These are phyloP conservation scores for Alectura lathami DNA, from an alignment of 2,113 vertebrate species.

Conservation along the genomic window DNA sequence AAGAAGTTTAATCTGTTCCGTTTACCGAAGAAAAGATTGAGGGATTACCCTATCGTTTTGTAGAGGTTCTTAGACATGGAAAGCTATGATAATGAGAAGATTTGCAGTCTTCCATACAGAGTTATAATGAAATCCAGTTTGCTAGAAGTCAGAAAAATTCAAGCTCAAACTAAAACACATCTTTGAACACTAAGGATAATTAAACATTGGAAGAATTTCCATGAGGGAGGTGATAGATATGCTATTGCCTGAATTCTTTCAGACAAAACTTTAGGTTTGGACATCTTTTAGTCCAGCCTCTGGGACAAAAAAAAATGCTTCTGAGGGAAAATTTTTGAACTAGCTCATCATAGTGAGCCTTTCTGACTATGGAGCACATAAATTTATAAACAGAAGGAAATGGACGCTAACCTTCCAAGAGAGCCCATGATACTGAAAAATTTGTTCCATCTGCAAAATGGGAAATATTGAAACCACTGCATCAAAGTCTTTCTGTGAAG, in stretches of 20 bases:
- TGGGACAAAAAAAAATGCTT: neutral
- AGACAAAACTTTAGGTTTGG: neutral
- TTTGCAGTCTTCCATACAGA: constrained; percentile 19
- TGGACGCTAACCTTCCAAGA: neutral
- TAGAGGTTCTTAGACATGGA: neutral
- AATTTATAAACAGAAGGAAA: neutral
- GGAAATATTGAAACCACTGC: neutral
- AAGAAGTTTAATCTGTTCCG: neutral
- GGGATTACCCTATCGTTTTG: constrained; percentile 32
- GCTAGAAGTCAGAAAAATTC: constrained; percentile 7
- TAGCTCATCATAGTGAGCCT: neutral
- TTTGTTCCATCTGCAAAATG: neutral
- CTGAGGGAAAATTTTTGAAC: neutral
- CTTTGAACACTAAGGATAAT: constrained; percentile 33
- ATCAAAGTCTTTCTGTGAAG: neutral
- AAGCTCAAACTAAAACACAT: constrained; percentile 6
- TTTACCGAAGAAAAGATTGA: neutral
- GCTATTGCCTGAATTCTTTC: neutral
- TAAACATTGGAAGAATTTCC: neutral
- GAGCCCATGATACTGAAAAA: neutral
- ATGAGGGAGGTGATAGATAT: neutral
- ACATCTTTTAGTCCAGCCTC: neutral
- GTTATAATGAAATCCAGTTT: constrained; percentile 33
- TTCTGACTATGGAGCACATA: neutral
- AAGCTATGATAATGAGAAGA: constrained; percentile 37